phyloP scores from a whole-genome alignment of 2,797 vertebrate species.

The Cirrhinus molitorella region DNA sequence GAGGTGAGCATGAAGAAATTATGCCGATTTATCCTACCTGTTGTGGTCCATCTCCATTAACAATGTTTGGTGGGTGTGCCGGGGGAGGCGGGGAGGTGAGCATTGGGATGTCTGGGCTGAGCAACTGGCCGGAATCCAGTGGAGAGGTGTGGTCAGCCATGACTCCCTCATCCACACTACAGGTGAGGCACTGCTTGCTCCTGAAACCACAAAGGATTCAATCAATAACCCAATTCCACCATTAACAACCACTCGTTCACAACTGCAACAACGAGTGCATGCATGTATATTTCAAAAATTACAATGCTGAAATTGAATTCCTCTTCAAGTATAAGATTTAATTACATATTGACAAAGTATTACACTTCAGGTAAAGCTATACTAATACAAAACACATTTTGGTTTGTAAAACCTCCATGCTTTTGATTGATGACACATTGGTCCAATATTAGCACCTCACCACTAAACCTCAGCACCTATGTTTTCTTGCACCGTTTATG shows the following conservation, averaged over 20 bases:
- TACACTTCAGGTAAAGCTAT: neutral
- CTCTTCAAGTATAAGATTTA: neutral
- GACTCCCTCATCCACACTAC: conserved; percentile 89
- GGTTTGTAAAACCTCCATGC: neutral
- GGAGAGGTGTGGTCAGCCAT: conserved; percentile 97
- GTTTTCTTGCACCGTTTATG: neutral
- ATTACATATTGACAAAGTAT: neutral
- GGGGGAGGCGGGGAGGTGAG: conserved; percentile 83
- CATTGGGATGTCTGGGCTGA: conserved; percentile 92
- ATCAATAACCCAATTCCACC: neutral
- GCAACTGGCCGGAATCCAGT: conserved; percentile 93
- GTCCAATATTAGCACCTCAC: neutral
- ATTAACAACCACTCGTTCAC: neutral
- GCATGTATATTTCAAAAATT: neutral
- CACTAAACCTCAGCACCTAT: neutral
- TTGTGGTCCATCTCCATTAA: conserved; percentile 94
- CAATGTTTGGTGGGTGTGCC: conserved; percentile 77
- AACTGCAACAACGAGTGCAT: neutral
- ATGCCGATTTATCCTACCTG: conserved; percentile 81
- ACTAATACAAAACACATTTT: neutral
- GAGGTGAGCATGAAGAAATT: neutral
- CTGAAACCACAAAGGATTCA: conserved; percentile 64
- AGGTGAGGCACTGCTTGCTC: conserved; percentile 72
- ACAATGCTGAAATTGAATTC: neutral
- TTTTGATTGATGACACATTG: neutral